A percentile compares a stretch with the other conserved stretches of the same genome.
phyloP scores from a whole-genome alignment of 2,888 invertebrate genomes.

The Schizotus pectinicornis region DNA sequence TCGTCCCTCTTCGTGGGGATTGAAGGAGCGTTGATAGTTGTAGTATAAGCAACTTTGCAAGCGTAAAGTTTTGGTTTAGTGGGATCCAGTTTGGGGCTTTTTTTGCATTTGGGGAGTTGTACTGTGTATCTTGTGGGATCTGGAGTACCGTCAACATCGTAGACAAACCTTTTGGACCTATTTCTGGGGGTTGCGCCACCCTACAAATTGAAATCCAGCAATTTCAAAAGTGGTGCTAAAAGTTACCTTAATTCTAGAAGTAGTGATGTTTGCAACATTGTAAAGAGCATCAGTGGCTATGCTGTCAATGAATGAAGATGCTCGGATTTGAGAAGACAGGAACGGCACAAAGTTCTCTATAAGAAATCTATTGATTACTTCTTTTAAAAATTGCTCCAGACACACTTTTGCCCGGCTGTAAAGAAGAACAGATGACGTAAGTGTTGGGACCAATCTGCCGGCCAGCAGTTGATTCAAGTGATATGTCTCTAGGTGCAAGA shows the following conservation, averaged over 20 bases:
- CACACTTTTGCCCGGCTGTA: constrained; percentile 11
- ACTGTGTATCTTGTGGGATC: constrained; percentile 43
- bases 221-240: constrained; percentile 12
- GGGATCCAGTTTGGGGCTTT: constrained; percentile 26
- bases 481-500: constrained; percentile 13
- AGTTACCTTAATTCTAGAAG: constrained; percentile 13
- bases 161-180: constrained; percentile 35
- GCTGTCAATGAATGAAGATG: constrained; percentile 6
- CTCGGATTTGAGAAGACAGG: constrained; percentile 18
- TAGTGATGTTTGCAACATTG: background rate
- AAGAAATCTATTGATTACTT: constrained; percentile 1
- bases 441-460: constrained; percentile 18
- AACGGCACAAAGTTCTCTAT: constrained; percentile 34
- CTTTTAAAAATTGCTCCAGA: background rate
- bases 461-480: constrained; percentile 8
- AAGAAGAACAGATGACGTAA: constrained; percentile 13
- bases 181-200: constrained; percentile 42
- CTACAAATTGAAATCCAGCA: constrained; percentile 28
- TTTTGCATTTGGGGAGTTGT: constrained; percentile 26
- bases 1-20: constrained; percentile 49
- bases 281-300: constrained; percentile 18
- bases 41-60: constrained; percentile 45
- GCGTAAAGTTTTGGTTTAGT: constrained; percentile 47
- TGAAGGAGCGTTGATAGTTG: constrained; percentile 43
- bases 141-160: constrained; percentile 35